A percentile compares a stretch with the other conserved stretches of the same genome.
phyloP scores from a whole-genome alignment of 2,113 vertebrate genomes.

The Sprattus sprattus region DNA sequence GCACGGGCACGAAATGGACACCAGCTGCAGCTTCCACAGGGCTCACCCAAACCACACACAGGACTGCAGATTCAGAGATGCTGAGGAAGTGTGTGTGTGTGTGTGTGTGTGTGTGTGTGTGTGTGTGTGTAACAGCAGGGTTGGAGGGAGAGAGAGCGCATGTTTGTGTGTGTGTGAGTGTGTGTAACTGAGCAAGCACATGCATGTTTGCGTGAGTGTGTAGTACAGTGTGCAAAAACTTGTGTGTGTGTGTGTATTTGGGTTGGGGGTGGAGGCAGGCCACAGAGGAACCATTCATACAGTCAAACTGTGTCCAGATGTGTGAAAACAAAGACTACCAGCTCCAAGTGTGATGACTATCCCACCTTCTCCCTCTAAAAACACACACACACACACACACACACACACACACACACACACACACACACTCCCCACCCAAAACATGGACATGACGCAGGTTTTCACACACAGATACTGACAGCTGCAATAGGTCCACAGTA shows the following conservation, averaged over 20 bases:
- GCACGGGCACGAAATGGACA: not conserved
- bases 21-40: not conserved
- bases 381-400: slow-evolving; percentile 6
- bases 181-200: not conserved
- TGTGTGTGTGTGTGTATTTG: not conserved
- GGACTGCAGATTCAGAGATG: not conserved
- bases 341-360: slow-evolving; percentile 17
- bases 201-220: slow-evolving; percentile 3
- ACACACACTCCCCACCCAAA: not conserved
- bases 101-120: not conserved
- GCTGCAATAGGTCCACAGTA: not conserved
- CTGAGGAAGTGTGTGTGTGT: not conserved
- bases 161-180: not conserved
- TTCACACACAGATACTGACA: not conserved
- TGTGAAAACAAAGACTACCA: slow-evolving; percentile 19
- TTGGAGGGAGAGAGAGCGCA: not conserved
- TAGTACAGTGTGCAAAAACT: not conserved
- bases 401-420: slow-evolving; percentile 7
- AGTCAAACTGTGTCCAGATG: slow-evolving; percentile 38
- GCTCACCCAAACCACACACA: not conserved
- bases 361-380: not conserved
- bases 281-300: not conserved
- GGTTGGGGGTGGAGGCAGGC: not conserved
- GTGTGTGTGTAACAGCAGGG: not conserved
- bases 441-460: not conserved